Conservation (phyloP, 2,113 vertebrate genomes). For the Daboia siamensis region DNA sequence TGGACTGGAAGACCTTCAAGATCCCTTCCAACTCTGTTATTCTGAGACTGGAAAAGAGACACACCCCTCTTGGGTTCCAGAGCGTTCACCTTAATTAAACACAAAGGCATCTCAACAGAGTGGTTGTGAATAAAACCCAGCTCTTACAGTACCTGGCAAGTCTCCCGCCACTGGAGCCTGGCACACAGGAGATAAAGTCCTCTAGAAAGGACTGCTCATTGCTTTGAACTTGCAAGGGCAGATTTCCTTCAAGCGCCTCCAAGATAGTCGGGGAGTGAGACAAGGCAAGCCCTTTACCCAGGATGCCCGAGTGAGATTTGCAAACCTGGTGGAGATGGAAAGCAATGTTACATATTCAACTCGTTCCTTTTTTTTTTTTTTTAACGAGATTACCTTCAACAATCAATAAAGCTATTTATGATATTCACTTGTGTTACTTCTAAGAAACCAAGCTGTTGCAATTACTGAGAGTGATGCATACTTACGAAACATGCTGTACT, state of each 20-base stretch:
- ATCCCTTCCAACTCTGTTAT: background rate
- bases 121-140: background rate
- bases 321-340: slow-evolving; percentile 77
- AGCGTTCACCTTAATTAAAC: background rate
- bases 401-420: background rate
- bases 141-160: slow-evolving; percentile 82
- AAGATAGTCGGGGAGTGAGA: slow-evolving; percentile 96
- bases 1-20: background rate
- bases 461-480: background rate
- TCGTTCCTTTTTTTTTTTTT: background rate
- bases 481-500: background rate
- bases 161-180: slow-evolving; percentile 92
- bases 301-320: slow-evolving; percentile 92
- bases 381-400: background rate
- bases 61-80: background rate
- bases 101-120: background rate
- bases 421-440: background rate
- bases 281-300: slow-evolving; percentile 93
- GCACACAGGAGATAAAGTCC: slow-evolving; percentile 95
- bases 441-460: background rate
- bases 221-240: slow-evolving; percentile 94
- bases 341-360: background rate
- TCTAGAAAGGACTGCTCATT: slow-evolving; percentile 97
- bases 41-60: background rate
- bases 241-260: slow-evolving; percentile 93